Evolutionary conservation across 35 echinoderm and acorn worm species (phyloP).

Genomic region (Patiria miniata): DNA sequence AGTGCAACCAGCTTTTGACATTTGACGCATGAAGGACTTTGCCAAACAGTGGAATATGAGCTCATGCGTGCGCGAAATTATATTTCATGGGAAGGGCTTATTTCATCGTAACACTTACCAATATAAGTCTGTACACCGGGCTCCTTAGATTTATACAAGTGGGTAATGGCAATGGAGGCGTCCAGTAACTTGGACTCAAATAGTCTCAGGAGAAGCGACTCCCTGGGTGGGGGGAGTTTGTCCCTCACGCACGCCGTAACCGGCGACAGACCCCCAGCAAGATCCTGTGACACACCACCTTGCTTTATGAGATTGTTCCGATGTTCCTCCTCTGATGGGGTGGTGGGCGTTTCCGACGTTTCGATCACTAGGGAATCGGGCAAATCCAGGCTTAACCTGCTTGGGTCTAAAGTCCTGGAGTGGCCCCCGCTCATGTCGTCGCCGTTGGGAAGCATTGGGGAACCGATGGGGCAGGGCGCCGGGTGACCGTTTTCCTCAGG

Average conservation of each 20-base stretch:
- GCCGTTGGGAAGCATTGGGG: not conserved
- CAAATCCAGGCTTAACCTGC: not conserved
- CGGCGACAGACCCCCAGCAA: not conserved
- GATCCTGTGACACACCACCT: not conserved
- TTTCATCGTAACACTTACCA: slow-evolving; percentile 63
- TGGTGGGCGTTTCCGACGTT: not conserved
- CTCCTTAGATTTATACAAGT: slow-evolving; percentile 98
- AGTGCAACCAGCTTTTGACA: too few relatives aligned
- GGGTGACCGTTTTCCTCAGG: not conserved
- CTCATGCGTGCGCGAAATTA: too few relatives aligned
- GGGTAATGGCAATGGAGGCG: slow-evolving; percentile 94
- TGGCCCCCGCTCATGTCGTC: not conserved
- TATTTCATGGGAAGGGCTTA: too few relatives aligned
- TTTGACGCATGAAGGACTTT: too few relatives aligned
- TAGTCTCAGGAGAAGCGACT: slow-evolving; percentile 85
- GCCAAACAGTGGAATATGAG: too few relatives aligned
- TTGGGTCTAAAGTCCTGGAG: slow-evolving; percentile 13
- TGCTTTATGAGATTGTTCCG: slow-evolving; percentile 4
- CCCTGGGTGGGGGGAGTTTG: slow-evolving; percentile 91
- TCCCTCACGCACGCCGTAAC: slow-evolving; percentile 67
- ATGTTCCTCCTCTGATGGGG: not conserved
- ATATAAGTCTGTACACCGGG: slow-evolving; percentile 96
- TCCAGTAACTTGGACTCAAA: slow-evolving; percentile 99
- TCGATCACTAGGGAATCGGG: not conserved
- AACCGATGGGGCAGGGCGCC: not conserved